phyloP scores from a whole-genome alignment of 2,888 invertebrate species.

The Sinotaia quadrata region DNA sequence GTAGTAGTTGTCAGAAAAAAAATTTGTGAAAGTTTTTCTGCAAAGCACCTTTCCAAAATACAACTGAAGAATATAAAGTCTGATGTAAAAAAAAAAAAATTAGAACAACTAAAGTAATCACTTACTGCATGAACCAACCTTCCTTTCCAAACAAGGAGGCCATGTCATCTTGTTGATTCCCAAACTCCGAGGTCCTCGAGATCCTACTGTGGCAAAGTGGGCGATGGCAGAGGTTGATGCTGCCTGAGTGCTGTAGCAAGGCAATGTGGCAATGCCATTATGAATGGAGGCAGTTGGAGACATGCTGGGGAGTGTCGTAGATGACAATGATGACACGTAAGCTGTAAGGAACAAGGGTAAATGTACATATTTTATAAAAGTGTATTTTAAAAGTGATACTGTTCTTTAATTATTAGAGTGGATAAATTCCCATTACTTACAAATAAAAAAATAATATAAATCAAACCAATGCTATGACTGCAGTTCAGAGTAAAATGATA shows the following conservation, averaged over 20 bases:
- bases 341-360: neutral
- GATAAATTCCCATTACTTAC: too few relatives aligned
- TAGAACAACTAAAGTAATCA: neutral
- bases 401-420: too few relatives aligned
- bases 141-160: conserved; percentile 38
- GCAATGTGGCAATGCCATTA: conserved; percentile 18
- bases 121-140: conserved; percentile 52
- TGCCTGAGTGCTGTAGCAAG: neutral
- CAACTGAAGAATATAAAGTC: too few relatives aligned
- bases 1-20: too few relatives aligned
- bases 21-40: too few relatives aligned
- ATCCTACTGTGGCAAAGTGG: conserved; percentile 45
- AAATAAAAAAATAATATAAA: too few relatives aligned
- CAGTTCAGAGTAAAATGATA: too few relatives aligned
- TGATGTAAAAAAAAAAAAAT: neutral
- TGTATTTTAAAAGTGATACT: too few relatives aligned
- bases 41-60: too few relatives aligned
- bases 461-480: too few relatives aligned
- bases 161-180: conserved; percentile 30
- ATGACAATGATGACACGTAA: conserved; percentile 39
- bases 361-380: too few relatives aligned
- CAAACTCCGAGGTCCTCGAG: conserved; percentile 35
- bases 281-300: conserved; percentile 48
- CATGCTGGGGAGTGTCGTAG: conserved; percentile 40
- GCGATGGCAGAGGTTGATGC: conserved; percentile 28